Conservation (phyloP, 1,140 invertebrate genomes). For the Achroia grisella region DNA sequence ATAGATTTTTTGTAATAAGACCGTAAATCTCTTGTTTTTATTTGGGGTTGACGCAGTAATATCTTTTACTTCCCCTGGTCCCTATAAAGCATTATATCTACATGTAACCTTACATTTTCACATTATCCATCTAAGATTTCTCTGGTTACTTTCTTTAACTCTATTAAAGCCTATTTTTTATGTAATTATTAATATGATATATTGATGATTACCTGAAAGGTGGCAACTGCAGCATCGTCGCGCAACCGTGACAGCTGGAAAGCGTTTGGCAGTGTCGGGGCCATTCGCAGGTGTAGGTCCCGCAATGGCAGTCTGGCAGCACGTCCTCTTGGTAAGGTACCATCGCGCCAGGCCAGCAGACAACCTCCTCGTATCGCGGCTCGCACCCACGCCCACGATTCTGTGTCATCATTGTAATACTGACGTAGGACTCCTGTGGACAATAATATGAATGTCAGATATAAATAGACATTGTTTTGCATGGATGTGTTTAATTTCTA, state of each 20-base stretch:
- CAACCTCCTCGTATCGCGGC: constrained; percentile 53
- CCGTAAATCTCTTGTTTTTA: too few relatives aligned
- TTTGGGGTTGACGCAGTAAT: too few relatives aligned
- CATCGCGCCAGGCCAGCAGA: constrained; percentile 56
- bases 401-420: constrained; percentile 55
- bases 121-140: too few relatives aligned
- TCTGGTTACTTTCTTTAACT: too few relatives aligned
- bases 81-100: too few relatives aligned
- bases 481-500: too few relatives aligned
- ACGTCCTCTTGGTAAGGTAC: constrained; percentile 46
- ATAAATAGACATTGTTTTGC: too few relatives aligned
- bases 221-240: constrained; percentile 58
- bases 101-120: too few relatives aligned
- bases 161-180: too few relatives aligned
- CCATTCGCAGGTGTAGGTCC: constrained; percentile 49
- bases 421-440: constrained; percentile 54
- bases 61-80: too few relatives aligned
- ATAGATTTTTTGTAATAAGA: too few relatives aligned
- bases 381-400: constrained; percentile 56
- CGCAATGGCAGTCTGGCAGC: constrained; percentile 54
- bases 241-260: constrained; percentile 58
- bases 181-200: too few relatives aligned
- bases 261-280: constrained; percentile 46
- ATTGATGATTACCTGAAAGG: constrained; percentile 60
- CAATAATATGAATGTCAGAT: neutral